Evolutionary conservation across 2,797 vertebrate genomes (phyloP), one percentile per base, ranked within the genome.

Genomic region (Apogon hyalosoma): DNA sequence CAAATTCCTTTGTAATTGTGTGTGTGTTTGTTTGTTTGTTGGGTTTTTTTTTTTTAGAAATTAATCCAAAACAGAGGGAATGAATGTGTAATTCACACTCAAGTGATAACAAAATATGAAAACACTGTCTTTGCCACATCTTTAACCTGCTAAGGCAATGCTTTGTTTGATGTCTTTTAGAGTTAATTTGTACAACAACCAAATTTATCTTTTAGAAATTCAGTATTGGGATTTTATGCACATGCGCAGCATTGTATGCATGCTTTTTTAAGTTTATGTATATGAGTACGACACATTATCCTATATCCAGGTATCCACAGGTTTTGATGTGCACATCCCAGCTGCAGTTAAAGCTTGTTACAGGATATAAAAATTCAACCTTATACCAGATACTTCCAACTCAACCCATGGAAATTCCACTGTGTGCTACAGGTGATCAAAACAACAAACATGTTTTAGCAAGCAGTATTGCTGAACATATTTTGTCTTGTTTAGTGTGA

Each of bases 401-500:
- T n/a, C 7, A 36, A 0, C 2, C 31, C 18, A 41, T 55, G 73
- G 52, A 59, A 70, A 66, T 63, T 74, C 60, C 60, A 59, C 11
- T 1, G 18, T 40, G 28, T 52, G 43, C 19, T 33, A 36, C 9
- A 7, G 58, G 40, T 42, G 13, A 13, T 58, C 45, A 16, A 33
- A 28, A 7, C 13, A 43, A 11, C 11, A 0, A 53, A 33, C 43
- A 1, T 50, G 54, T 61, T 63, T 66, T 52, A 55, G 31, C 47
- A 57, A 9, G 63, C 31, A 24, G 38, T 39, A 9, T 47, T 48
- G 8, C 28, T 63, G 31, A 70, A 43, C 28, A 3, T 3, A 6
- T 50, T 21, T 63, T n/a, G 48, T 63, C 9, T 49, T 11, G 8
- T 64, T 53, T 31, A 88, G 86, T 7, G 40, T 2, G 3, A 81